Evolutionary conservation across 2,888 invertebrate species (phyloP).

Genomic region (Cryptocephalus primarius): DNA sequence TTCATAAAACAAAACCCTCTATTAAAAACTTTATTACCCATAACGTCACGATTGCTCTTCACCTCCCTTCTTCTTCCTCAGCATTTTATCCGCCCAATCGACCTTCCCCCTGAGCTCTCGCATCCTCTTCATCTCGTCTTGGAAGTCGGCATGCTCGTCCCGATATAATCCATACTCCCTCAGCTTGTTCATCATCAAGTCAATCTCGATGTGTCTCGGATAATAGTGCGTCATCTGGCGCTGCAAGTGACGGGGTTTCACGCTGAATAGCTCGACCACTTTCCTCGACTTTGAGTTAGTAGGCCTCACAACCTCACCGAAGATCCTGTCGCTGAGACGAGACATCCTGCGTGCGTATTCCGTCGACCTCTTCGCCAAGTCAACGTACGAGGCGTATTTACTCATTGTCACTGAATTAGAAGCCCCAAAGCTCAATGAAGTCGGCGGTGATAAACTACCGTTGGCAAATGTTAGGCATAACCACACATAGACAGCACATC

Average conservation of each 20-base stretch:
- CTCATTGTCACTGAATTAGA: slow-evolving; percentile 36
- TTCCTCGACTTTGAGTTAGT: slow-evolving; percentile 70
- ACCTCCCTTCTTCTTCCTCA: slow-evolving; percentile 15
- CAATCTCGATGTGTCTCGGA: slow-evolving; percentile 71
- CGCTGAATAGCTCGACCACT: slow-evolving; percentile 65
- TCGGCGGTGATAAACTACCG: no score
- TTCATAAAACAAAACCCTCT: no score
- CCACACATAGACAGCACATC: no score
- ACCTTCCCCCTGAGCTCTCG: slow-evolving; percentile 66
- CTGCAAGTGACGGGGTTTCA: slow-evolving; percentile 61
- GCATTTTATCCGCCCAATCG: slow-evolving; percentile 11
- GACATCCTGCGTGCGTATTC: slow-evolving; percentile 80
- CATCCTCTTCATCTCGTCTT: slow-evolving; percentile 73
- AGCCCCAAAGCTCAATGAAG: no score
- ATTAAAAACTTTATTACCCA: no score
- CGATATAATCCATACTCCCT: slow-evolving; percentile 70
- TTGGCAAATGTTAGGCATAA: no score
- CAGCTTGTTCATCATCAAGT: slow-evolving; percentile 58
- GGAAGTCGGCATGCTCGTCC: slow-evolving; percentile 84
- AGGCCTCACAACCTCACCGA: slow-evolving; percentile 73
- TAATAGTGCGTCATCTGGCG: slow-evolving; percentile 72
- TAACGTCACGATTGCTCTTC: neutral
- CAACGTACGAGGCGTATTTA: slow-evolving; percentile 60
- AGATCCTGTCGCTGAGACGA: slow-evolving; percentile 74
- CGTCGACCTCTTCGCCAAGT: slow-evolving; percentile 58